phyloP scores from a whole-genome alignment of 2,888 invertebrate species.

The Meliscaeva auricollis region DNA sequence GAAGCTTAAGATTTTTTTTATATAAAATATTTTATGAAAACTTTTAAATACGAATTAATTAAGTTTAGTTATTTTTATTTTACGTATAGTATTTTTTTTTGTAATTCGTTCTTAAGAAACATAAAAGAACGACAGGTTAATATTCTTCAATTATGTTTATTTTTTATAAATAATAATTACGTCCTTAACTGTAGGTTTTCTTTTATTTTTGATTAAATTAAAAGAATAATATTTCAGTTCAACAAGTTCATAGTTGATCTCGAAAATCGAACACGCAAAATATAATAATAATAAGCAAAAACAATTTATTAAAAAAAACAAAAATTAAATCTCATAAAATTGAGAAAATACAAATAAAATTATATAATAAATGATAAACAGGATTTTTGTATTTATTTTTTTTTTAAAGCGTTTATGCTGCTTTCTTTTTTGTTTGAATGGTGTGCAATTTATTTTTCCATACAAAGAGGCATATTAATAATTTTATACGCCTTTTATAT shows the following conservation, averaged over 20 bases:
- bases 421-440: background rate
- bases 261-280: slow-evolving; percentile 27
- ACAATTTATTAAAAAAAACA: background rate
- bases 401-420: slow-evolving; percentile 6
- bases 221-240: slow-evolving; percentile 27
- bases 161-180: slow-evolving; percentile 67
- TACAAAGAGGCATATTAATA: background rate
- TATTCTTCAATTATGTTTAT: slow-evolving; percentile 72
- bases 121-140: slow-evolving; percentile 37
- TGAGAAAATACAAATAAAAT: slow-evolving; percentile 51
- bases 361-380: slow-evolving; percentile 39
- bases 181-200: slow-evolving; percentile 63
- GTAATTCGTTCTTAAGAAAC: slow-evolving; percentile 17
- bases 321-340: slow-evolving; percentile 6
- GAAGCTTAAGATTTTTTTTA: slow-evolving; percentile 8
- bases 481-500: slow-evolving; percentile 26
- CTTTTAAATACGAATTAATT: slow-evolving; percentile 43
- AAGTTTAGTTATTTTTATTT: slow-evolving; percentile 49
- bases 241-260: slow-evolving; percentile 46
- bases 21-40: slow-evolving; percentile 39
- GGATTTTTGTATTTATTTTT: slow-evolving; percentile 38
- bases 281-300: slow-evolving; percentile 7
- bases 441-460: slow-evolving; percentile 58
- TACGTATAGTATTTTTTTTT: slow-evolving; percentile 57
- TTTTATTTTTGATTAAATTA: background rate